phyloP scores from a whole-genome alignment of 2,888 invertebrate species.

The Plebejus argus region DNA sequence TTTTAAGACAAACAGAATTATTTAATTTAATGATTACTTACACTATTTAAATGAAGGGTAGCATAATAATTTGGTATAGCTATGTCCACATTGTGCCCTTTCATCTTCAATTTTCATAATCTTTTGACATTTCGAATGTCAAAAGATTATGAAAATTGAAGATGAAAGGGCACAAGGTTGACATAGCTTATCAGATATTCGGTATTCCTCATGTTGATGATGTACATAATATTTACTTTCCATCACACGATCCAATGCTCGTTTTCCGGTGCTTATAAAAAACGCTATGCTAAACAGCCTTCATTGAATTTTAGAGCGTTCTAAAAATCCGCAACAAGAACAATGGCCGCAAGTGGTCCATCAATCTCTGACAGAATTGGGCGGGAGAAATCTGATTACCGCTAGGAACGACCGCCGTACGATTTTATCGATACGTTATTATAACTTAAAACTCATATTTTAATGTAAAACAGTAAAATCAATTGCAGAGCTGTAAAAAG shows the following conservation, averaged over 20 bases:
- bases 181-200: too few species aligned
- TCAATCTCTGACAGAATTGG: slow-evolving; percentile 31
- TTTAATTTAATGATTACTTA: too few species aligned
- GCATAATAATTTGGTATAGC: too few species aligned
- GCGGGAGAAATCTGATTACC: slow-evolving; percentile 31
- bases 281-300: neutral
- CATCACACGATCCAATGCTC: neutral
- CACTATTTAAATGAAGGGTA: too few species aligned
- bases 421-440: neutral
- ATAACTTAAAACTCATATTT: neutral
- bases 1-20: too few species aligned
- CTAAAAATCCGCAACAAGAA: slow-evolving; percentile 27
- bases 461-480: neutral
- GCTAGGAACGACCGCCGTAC: neutral
- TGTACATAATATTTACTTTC: neutral
- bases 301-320: neutral
- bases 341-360: slow-evolving; percentile 28
- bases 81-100: too few species aligned
- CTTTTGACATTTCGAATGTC: too few species aligned
- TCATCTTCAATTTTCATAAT: too few species aligned
- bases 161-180: too few species aligned
- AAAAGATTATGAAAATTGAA: too few species aligned
- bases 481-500: neutral
- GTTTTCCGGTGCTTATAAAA: neutral
- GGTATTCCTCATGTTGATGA: too few species aligned